A percentile compares a stretch with the other conserved stretches of the same genome.
phyloP scores from a whole-genome alignment of 2,888 invertebrate genomes.

The Hoplodrina blanda region DNA sequence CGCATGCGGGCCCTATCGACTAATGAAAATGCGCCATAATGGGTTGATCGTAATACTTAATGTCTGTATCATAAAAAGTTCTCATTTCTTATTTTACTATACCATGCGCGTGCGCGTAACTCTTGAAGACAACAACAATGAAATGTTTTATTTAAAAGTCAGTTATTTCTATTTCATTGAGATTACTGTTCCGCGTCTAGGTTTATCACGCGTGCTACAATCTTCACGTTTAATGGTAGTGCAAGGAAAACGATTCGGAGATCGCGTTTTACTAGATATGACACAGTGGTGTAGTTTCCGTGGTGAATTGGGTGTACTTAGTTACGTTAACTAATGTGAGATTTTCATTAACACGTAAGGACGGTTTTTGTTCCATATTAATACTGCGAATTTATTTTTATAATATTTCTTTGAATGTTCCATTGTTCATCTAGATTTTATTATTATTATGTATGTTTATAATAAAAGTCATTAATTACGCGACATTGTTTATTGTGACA shows the following conservation, averaged over 20 bases:
- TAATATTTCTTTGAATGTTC: too few species aligned
- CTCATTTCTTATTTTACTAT: background rate
- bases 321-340: background rate
- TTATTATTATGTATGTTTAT: too few species aligned
- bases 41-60: too few species aligned
- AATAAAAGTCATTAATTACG: too few species aligned
- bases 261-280: slow-evolving; percentile 39
- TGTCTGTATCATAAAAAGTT: background rate
- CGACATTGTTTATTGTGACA: too few species aligned
- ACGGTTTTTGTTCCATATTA: too few species aligned
- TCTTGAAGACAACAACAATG: background rate
- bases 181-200: slow-evolving; percentile 74
- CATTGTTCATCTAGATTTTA: too few species aligned
- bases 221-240: slow-evolving; percentile 63
- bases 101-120: background rate
- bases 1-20: too few species aligned
- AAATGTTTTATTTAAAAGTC: slow-evolving; percentile 54
- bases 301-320: slow-evolving; percentile 6
- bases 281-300: background rate
- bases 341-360: background rate
- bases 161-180: slow-evolving; percentile 76
- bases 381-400: background rate
- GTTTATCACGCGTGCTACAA: slow-evolving; percentile 63
- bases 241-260: slow-evolving; percentile 49
- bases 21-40: too few species aligned